Percentiles rank a stretch among this genome's conserved stretches.
These are phyloP conservation scores for Linepithema humile DNA, from an alignment of 1,140 invertebrate genomes.

Conservation along the genomic window DNA sequence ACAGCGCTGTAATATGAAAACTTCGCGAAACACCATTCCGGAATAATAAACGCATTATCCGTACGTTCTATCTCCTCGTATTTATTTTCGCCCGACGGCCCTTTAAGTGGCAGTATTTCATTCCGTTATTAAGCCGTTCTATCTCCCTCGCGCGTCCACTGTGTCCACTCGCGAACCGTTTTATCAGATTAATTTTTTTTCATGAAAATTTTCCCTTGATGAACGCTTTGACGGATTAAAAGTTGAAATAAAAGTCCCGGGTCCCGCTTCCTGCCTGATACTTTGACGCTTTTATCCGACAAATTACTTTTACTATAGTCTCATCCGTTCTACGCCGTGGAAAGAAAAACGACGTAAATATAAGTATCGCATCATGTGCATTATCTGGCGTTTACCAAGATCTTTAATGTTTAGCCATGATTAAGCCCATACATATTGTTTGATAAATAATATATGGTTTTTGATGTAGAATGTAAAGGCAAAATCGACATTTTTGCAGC, in stretches of 20 bases:
- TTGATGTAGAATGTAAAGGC: no score
- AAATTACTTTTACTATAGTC: slow-evolving; percentile 56
- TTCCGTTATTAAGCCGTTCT: slow-evolving; percentile 49
- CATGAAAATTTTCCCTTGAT: slow-evolving; percentile 40
- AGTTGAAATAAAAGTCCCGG: slow-evolving; percentile 53
- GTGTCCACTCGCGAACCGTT: slow-evolving; percentile 35
- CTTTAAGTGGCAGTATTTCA: slow-evolving; percentile 52
- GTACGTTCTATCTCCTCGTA: slow-evolving; percentile 37
- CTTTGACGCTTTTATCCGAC: slow-evolving; percentile 37
- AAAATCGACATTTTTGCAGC: background rate
- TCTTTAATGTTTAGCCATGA: background rate
- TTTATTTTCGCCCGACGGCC: slow-evolving; percentile 39
- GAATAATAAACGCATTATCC: slow-evolving; percentile 48
- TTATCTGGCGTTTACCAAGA: background rate
- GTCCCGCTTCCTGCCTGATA: background rate
- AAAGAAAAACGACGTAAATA: slow-evolving; percentile 1
- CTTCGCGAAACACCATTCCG: slow-evolving; percentile 42
- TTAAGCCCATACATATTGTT: background rate
- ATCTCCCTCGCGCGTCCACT: slow-evolving; percentile 11
- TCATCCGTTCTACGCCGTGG: background rate
- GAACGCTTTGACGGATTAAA: slow-evolving; percentile 58
- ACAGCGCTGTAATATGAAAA: slow-evolving; percentile 36
- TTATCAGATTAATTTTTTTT: slow-evolving; percentile 52
- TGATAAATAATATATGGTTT: background rate
- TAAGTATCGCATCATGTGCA: background rate